Base-by-base conservation (phyloP, 2,113 vertebrate species). In the Oceanites oceanicus region DNA sequence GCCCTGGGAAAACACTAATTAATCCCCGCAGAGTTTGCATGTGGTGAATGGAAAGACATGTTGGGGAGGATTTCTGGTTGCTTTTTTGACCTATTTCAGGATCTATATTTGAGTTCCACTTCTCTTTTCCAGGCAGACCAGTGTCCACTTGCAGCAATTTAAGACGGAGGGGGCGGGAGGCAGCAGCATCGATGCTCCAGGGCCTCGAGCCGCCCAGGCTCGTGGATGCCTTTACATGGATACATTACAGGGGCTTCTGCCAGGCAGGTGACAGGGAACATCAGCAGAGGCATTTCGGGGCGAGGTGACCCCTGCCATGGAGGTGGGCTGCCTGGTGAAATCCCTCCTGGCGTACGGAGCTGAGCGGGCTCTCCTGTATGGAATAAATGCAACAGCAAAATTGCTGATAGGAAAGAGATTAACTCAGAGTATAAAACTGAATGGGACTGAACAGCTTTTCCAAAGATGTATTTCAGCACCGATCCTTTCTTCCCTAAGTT, bases 201-300 rank as follows among this genome's bases (percentile, higher is more conserved):
- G 29, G 30, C 11, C 12, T 38, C 1, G 13, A 67, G 65, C 36
- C 15, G 27, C 59, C 26, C 13, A 2, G 36, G 50, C 25, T 66
- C 44, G 5, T 0, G 53, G 56, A 19, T 23, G 55, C 44, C 21
- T n/a, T n/a, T n/a, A n/a, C n/a, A n/a, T n/a, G n/a, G n/a, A 4
- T 26, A 21, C 5, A 2, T 42, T 5, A 34, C 15, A 10, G 40
- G 58, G 22, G 26, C 19, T 58, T n/a, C 42, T 25, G 25, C 11
- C 17, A 2, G 32, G 26, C 14, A 25, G 52, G 49, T 19, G 40
- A 3, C 7, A n/a, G 72, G 29, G 53, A 59, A 12, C 73, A n/a
- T 15, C 73, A n/a, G 40, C 10, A 52, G 58, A 25, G 47, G 40
- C 5, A 11, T 68, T n/a, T 75, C 0, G 1, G 30, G n/a, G 36